Conservation (phyloP, 2,888 invertebrate species). For the Drosophila ezoana region DNA sequence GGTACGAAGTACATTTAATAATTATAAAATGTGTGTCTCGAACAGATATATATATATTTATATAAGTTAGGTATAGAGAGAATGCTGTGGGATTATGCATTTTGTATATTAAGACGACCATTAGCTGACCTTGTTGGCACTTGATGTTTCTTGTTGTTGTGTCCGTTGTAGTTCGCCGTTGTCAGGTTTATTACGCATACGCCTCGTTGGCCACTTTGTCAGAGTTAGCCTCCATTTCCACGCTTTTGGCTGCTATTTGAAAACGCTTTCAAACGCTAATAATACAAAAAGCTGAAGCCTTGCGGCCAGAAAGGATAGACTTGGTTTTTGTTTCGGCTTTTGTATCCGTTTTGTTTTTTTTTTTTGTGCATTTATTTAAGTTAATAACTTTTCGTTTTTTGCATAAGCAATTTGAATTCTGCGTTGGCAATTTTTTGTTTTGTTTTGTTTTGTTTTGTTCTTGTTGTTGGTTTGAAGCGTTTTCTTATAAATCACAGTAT, state of each 20-base stretch:
- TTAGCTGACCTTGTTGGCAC: conserved; percentile 75
- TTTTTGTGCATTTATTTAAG: conserved; percentile 74
- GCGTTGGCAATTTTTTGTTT: conserved; percentile 51
- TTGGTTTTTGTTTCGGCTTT: conserved; percentile 59
- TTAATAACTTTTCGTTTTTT: conserved; percentile 71
- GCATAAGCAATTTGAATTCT: conserved; percentile 68
- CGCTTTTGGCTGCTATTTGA: conserved; percentile 28
- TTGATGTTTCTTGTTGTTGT: conserved; percentile 26
- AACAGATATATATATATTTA: conserved; percentile 33
- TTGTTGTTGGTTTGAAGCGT: conserved; percentile 66
- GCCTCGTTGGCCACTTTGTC: conserved; percentile 62
- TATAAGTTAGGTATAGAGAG: conserved; percentile 31
- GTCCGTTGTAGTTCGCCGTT: conserved; percentile 16
- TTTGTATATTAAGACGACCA: conserved; percentile 72
- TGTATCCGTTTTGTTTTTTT: conserved; percentile 51
- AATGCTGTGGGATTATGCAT: conserved; percentile 62
- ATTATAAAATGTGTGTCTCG: conserved; percentile 50
- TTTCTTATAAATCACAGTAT: conserved; percentile 81
- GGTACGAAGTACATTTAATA: conserved; percentile 49
- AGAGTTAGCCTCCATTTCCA: conserved; percentile 23
- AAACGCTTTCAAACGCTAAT: conserved; percentile 42
- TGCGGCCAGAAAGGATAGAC: conserved; percentile 65
- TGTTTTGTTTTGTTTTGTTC: conserved; percentile 41
- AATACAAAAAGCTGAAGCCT: conserved; percentile 45
- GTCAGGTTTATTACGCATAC: conserved; percentile 64